Conservation (phyloP, 2,888 invertebrate species). For the Eupithecia inturbata region DNA sequence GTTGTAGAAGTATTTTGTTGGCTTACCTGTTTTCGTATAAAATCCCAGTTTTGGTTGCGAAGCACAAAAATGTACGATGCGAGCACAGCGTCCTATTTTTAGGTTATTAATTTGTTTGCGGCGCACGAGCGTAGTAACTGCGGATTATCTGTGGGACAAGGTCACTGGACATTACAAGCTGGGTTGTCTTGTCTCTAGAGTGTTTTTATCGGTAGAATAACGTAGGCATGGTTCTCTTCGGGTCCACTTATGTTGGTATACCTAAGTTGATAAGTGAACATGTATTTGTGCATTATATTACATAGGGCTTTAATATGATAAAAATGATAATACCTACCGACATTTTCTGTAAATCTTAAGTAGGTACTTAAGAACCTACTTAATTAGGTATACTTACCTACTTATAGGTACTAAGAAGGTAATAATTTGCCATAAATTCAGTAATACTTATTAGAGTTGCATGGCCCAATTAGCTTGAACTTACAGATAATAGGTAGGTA, state of each 20-base stretch:
- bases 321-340: too few species aligned
- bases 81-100: conserved; percentile 52
- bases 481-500: too few species aligned
- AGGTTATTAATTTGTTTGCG: conserved; percentile 53
- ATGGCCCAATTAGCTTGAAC: too few species aligned
- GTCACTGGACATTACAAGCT: conserved; percentile 42
- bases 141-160: conserved; percentile 43
- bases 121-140: conserved; percentile 23
- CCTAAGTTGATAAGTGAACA: background rate
- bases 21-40: conserved; percentile 44
- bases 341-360: too few species aligned
- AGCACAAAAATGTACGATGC: conserved; percentile 40
- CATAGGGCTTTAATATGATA: too few species aligned
- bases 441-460: background rate
- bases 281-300: too few species aligned
- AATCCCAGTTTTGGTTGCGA: conserved; percentile 26
- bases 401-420: too few species aligned
- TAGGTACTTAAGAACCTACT: too few species aligned
- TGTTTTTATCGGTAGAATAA: conserved; percentile 25
- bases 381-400: background rate
- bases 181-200: conserved; percentile 32
- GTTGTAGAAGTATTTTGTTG: background rate
- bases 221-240: conserved; percentile 3
- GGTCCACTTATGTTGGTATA: conserved; percentile 13
- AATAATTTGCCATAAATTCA: background rate